A percentile compares a stretch with the other conserved stretches of the same genome.
Conservation (phyloP, 2,797 vertebrate genomes). For the Thunnus albacares region DNA sequence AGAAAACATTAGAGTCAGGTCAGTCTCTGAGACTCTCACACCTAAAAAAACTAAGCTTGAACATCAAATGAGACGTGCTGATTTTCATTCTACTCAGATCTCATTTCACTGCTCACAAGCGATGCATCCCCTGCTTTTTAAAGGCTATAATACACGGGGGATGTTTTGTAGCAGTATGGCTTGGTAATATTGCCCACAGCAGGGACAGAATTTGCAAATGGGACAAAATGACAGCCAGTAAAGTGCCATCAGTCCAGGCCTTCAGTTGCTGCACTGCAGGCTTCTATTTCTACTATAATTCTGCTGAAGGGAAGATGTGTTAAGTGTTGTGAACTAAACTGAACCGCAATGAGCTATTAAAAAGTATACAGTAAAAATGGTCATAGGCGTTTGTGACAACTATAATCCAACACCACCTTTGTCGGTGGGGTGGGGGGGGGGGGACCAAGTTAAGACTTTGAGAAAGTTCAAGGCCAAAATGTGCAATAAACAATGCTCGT, state of each 20-base stretch:
- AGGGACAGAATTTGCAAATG: slow-evolving; percentile 62
- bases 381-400: background rate
- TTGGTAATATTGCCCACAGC: slow-evolving; percentile 58
- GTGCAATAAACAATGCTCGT: background rate
- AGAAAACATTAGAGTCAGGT: slow-evolving; percentile 12
- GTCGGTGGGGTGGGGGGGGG: too few species aligned
- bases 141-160: slow-evolving; percentile 16
- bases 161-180: slow-evolving; percentile 23
- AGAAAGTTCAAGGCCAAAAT: background rate
- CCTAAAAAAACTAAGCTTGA: slow-evolving; percentile 34
- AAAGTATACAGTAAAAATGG: background rate
- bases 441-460: background rate
- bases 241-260: slow-evolving; percentile 49
- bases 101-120: slow-evolving; percentile 49
- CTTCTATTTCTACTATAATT: slow-evolving; percentile 25
- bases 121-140: slow-evolving; percentile 31
- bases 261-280: slow-evolving; percentile 24
- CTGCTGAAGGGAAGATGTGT: slow-evolving; percentile 21
- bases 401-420: background rate
- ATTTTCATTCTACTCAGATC: slow-evolving; percentile 53
- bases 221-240: slow-evolving; percentile 52
- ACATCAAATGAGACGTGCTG: slow-evolving; percentile 61
- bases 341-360: background rate
- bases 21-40: slow-evolving; percentile 16
- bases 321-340: slow-evolving; percentile 36